Evolutionary conservation across 2,888 invertebrate genomes (phyloP), one percentile per base, ranked within the genome.

Genomic region (Drosophila atroscutellata): DNA sequence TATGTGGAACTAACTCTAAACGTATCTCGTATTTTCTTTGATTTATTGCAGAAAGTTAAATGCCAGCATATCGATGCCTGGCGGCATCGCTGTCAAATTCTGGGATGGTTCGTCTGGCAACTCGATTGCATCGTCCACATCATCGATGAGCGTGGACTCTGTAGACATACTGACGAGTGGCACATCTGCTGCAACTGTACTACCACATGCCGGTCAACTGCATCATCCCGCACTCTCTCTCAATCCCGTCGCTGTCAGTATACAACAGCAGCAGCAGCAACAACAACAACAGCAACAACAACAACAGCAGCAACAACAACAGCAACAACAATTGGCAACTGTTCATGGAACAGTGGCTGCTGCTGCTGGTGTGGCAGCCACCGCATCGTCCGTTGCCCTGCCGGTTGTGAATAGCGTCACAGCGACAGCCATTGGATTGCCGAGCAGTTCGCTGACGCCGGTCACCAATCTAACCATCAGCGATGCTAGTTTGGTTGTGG

Each of bases 401-500:
- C 63, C 77, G 0, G 66, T 49, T 49, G 72, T 72, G 0, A 72
- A 70, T 63, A 83, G 49, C 9, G 76, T 77, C 7, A 64, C 75
- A 26, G 63, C 81, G 2, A 66, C 79, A 6, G 24, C 72, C 1
- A 66, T 81, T 83, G 62, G 45, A 9, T 93, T 90, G 63, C 89
- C 81, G 2, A 74, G 20, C 36, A 61, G 93, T 69, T 60, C 91
- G 3, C 66, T 91, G 7, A 68, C 89, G 1, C 87, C 90, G 2
- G 83, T 79, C 4, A 62, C 90, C 9, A 88, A 85, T 63, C 69
- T 91, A 2, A 81, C 86, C 5, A 80, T 91, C 3, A 85, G 81
- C 59, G 93, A 93, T 47, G 90, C 89, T 54, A 91, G 92, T 3
- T 62, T 93, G 66, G 90, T 92, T 26, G 92, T 92, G 2, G 93